Evolutionary conservation across 64 coral and sea anemone species (phyloP), one percentile per base, ranked within the genome.

Genomic region (Montipora efflorescens): DNA sequence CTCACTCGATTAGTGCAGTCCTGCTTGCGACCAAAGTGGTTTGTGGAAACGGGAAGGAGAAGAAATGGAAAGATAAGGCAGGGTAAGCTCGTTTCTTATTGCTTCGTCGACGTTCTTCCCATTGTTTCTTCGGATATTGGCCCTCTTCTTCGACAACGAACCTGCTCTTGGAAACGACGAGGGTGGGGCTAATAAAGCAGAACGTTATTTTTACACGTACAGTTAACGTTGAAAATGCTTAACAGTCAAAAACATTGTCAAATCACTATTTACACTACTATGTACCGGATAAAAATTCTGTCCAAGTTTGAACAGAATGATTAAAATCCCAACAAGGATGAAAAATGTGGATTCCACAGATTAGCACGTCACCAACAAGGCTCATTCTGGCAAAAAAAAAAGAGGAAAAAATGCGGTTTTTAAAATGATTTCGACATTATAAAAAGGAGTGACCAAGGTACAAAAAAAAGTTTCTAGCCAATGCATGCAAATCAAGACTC

Each of bases 251-350:
- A 71, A 72, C 66, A 64, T 70, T 8, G 45, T 71, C 46, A 86
- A 86, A 48, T n/a, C 47, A 68, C 46, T 86, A 86, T 86, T 86
- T 86, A 86, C 82, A 86, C 66, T 86, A 73, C 66, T 86, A 48
- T 86, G 19, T 86, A 86, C 15, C 4, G 8, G 82, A 22, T 86
- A 86, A 86, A 85, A 86, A 86, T 86, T 86, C 61, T 48, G 61
- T 15, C 64, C 6, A 50, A 12, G 82, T 43, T 7, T 47, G 46
- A 72, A 72, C 18, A 86, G 43, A 16, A 18, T 8, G 66, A 48
- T 71, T 71, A 71, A 86, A 83, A 86, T 71, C 47, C 64, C 64
- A 15, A 13, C 8, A 12, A 21, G 18, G 82, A 86, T 72, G 67
- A 86, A 28, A 68, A 64, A 64, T 5, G 44, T n/a, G 59, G 8